Base-by-base conservation (phyloP, 2,113 vertebrate genomes). In the Festucalex cinctus region DNA sequence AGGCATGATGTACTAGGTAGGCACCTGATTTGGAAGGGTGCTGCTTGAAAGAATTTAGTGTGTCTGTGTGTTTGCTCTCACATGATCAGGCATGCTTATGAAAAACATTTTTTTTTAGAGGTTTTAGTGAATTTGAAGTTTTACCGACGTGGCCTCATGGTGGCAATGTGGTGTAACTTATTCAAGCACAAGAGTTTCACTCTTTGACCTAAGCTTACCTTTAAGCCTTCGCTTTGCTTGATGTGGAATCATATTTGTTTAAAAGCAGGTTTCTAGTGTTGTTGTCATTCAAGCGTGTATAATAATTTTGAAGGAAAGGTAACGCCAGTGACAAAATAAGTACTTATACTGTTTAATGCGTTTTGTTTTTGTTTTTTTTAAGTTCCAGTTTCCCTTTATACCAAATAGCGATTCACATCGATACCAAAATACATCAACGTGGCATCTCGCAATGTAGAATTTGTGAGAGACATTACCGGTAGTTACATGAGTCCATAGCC, bases 11-110 rank as follows among this genome's bases (percentile, higher is more conserved):
- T 48, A 65, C 12, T 1, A 7, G 28, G 26, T 35, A 41, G 79
- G 82, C 82, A 70, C 72, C 75, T 82, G 85, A 86, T 78, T 51
- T 70, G 61, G 61, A 68, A 24, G 24, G 13, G 63, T 65, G 41
- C 53, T 79, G 36, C 7, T 37, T 37, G 37, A 37, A 6, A 37
- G 6, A 37, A 9, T 37, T 37, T 37, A 37, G 37, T 2, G 16
- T 49, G 2, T 20, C 4, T n/a, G n/a, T 48, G 37, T 37, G 39
- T 63, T 22, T 44, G 37, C 12, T 19, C 28, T 8, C 32, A n/a
- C 53, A 56, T 56, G 54, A 57, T 32, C 24, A 12, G 14, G 24
- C 54, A 56, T 6, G 12, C 8, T 26, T 57, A 0, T 28, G 12
- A 1, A 32, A 26, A 57, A 1, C n/a, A 9, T n/a, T 58, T 35